Evolutionary conservation across 2,888 invertebrate genomes (phyloP).

Genomic region (Mylabris sibirica): DNA sequence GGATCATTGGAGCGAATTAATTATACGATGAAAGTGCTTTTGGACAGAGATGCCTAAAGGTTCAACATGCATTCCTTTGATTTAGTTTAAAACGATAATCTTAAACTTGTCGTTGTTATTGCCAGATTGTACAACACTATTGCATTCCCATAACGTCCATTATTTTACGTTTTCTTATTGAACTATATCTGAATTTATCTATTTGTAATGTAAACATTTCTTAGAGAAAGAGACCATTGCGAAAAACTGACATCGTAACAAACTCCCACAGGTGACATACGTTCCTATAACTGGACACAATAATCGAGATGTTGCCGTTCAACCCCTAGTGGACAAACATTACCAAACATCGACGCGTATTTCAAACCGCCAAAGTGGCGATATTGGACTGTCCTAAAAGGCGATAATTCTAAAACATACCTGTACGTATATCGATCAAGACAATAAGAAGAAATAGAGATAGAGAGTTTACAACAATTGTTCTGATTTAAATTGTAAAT

Average conservation of each 20-base stretch:
- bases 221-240: constrained; percentile 38
- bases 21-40: constrained; percentile 29
- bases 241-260: constrained; percentile 8
- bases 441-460: background rate
- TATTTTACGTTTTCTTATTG: background rate
- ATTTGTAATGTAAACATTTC: constrained; percentile 49
- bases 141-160: background rate
- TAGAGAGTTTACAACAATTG: too few relatives aligned
- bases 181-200: background rate
- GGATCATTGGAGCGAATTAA: constrained; percentile 40
- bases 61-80: background rate
- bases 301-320: constrained; percentile 45
- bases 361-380: constrained; percentile 35
- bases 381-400: constrained; percentile 34
- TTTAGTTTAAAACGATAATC: background rate
- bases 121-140: background rate
- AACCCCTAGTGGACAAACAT: constrained; percentile 23
- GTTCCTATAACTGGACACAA: constrained; percentile 44
- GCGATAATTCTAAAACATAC: constrained; percentile 35
- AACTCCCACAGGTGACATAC: constrained; percentile 44
- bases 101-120: background rate
- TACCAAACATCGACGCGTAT: constrained; percentile 36
- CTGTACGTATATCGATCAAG: constrained; percentile 4
- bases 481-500: background rate
- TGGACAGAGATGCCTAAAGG: background rate